Conservation (phyloP, 2,797 vertebrate species). For the Carapus acus region DNA sequence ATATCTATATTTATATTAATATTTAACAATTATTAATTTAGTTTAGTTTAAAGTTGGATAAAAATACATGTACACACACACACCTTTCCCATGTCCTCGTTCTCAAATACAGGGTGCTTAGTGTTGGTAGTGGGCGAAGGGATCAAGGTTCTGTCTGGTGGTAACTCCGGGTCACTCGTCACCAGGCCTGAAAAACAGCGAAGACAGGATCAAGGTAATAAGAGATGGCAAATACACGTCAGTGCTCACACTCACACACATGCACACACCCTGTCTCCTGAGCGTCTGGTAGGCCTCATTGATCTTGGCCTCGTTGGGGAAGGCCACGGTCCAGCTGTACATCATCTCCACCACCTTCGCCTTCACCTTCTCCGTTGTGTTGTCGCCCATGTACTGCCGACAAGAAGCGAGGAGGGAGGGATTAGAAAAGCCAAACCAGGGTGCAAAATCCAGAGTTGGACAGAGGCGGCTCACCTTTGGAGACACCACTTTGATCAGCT, state of each 20-base stretch:
- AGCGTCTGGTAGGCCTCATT: constrained; percentile 91
- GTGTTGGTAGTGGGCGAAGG: constrained; percentile 88
- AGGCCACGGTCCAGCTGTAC: constrained; percentile 91
- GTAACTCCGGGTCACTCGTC: constrained; percentile 81
- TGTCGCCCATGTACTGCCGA: constrained; percentile 87
- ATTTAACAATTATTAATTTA: too few species aligned
- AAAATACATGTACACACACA: too few species aligned
- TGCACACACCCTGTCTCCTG: constrained; percentile 78
- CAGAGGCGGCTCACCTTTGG: constrained; percentile 79
- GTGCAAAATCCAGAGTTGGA: background rate
- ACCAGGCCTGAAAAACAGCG: constrained; percentile 92
- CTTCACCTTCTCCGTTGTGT: constrained; percentile 90
- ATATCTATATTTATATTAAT: too few species aligned
- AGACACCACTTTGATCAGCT: constrained; percentile 95
- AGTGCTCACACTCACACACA: too few species aligned
- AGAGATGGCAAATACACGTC: too few species aligned
- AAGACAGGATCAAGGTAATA: too few species aligned
- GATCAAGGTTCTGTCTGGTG: constrained; percentile 86
- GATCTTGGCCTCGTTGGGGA: constrained; percentile 90
- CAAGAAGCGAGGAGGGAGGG: constrained; percentile 1
- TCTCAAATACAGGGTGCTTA: constrained; percentile 95
- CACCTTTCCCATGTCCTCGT: constrained; percentile 97
- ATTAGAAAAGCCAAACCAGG: background rate
- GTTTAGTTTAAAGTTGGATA: too few species aligned
- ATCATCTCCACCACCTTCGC: constrained; percentile 88